A percentile compares a stretch with the other conserved stretches of the same genome.
phyloP scores from a whole-genome alignment of 2,888 invertebrate species.

The Hyppa rectilinea region DNA sequence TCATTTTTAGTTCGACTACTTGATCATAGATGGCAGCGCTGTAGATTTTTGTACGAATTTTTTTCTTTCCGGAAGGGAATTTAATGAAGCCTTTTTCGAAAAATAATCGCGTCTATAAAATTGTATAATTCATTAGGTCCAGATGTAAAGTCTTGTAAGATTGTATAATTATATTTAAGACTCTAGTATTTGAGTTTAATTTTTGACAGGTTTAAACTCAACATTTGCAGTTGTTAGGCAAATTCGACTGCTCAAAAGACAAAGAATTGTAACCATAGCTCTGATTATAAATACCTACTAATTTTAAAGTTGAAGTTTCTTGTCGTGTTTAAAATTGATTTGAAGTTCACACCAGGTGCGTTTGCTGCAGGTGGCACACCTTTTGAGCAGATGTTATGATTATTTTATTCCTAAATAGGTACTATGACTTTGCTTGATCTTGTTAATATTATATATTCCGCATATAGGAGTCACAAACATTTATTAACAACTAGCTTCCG shows the following conservation, averaged over 20 bases:
- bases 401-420: conserved; percentile 9
- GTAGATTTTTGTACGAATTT: background rate
- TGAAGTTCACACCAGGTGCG: conserved; percentile 28
- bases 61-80: background rate
- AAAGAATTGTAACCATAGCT: background rate
- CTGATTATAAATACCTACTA: background rate
- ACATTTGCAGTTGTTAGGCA: background rate
- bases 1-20: conserved; percentile 78
- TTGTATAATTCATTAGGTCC: background rate
- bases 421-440: background rate
- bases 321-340: conserved; percentile 14
- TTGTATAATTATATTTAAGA: background rate
- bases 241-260: background rate
- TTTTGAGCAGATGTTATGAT: conserved; percentile 27
- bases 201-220: background rate
- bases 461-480: too few relatives aligned
- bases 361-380: conserved; percentile 21
- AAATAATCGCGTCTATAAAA: too few relatives aligned
- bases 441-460: background rate
- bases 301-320: background rate
- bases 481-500: too few relatives aligned
- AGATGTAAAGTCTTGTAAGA: background rate
- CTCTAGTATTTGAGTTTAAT: background rate
- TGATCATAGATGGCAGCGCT: conserved; percentile 73
- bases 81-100: background rate